Conservation (phyloP, 30 jellyfish, hydroid and myxozoan genomes). For the Hydractinia echinata region DNA sequence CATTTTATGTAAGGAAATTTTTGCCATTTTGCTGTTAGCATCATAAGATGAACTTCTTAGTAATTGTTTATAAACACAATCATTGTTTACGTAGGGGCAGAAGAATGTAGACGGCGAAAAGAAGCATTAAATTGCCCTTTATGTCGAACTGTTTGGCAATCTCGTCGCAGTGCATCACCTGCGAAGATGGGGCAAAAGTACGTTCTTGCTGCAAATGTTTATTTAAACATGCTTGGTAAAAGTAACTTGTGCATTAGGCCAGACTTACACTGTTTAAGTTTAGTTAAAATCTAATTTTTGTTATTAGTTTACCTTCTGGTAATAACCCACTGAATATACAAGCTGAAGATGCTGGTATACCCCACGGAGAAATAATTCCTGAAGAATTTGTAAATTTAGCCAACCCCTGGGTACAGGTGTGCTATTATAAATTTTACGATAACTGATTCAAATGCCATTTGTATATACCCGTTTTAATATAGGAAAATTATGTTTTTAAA, state of each 20-base stretch:
- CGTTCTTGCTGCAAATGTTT: not conserved
- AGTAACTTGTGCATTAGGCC: too few relatives aligned
- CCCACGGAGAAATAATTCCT: slow-evolving; percentile 84
- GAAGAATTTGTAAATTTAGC: slow-evolving; percentile 61
- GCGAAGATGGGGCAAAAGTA: slow-evolving; percentile 19
- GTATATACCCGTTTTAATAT: not conserved
- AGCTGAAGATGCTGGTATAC: slow-evolving; percentile 83
- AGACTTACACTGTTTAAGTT: too few relatives aligned
- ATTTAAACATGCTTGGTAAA: too few relatives aligned
- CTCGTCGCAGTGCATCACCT: slow-evolving; percentile 33
- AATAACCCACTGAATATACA: slow-evolving; percentile 15
- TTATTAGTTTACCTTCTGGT: not conserved
- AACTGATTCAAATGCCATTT: not conserved
- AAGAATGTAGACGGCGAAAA: slow-evolving; percentile 85
- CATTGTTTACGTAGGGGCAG: slow-evolving; percentile 60
- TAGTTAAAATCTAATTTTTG: too few relatives aligned
- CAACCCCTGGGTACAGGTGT: slow-evolving; percentile 83
- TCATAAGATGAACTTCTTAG: too few relatives aligned
- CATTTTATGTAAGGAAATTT: too few relatives aligned
- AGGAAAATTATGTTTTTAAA: not conserved
- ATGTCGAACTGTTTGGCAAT: slow-evolving; percentile 86
- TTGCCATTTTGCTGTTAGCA: too few relatives aligned
- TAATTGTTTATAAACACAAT: not conserved
- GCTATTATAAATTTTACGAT: not conserved
- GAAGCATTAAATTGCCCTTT: slow-evolving; percentile 91